A percentile compares a stretch with the other conserved stretches of the same genome.
Evolutionary conservation across 2,888 invertebrate genomes (phyloP).

Genomic region (Plutella xylostella): DNA sequence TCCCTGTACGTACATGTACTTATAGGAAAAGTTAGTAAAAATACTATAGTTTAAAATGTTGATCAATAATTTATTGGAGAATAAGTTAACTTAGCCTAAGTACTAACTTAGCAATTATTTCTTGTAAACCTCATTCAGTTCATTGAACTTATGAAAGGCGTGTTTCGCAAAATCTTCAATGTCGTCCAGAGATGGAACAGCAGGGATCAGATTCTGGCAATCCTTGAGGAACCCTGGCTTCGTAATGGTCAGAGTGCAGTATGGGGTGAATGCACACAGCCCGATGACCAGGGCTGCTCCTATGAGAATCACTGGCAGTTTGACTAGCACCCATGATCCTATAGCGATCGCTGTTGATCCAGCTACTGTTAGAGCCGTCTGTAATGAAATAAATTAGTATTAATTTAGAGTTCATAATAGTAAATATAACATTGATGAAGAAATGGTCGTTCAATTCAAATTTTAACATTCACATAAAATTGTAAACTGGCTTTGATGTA

Average conservation of each 20-base stretch:
- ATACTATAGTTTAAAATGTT: too few species aligned
- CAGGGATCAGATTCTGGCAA: slow-evolving; percentile 42
- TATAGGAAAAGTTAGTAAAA: too few species aligned
- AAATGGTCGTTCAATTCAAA: too few species aligned
- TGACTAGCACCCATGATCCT: slow-evolving; percentile 41
- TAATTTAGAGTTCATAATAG: too few species aligned
- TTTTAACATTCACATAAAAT: too few species aligned
- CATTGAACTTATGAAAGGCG: slow-evolving; percentile 51
- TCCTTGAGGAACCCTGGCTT: slow-evolving; percentile 36
- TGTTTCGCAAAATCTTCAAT: slow-evolving; percentile 37
- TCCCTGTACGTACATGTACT: too few species aligned
- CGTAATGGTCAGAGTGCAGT: slow-evolving; percentile 61
- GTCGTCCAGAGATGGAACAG: slow-evolving; percentile 33
- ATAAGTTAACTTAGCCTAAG: too few species aligned
- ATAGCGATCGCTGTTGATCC: slow-evolving; percentile 24
- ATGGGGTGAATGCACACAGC: slow-evolving; percentile 66
- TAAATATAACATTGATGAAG: too few species aligned
- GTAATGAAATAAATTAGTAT: too few species aligned
- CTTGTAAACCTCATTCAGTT: slow-evolving; percentile 13
- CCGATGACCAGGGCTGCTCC: slow-evolving; percentile 58
- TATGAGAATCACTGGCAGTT: slow-evolving; percentile 33
- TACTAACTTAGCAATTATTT: too few species aligned
- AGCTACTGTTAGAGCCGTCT: slow-evolving; percentile 23
- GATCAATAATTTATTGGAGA: too few species aligned
- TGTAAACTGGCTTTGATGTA: too few species aligned